phyloP scores from a whole-genome alignment of 1,140 invertebrate genomes.

The Heliothis virescens region DNA sequence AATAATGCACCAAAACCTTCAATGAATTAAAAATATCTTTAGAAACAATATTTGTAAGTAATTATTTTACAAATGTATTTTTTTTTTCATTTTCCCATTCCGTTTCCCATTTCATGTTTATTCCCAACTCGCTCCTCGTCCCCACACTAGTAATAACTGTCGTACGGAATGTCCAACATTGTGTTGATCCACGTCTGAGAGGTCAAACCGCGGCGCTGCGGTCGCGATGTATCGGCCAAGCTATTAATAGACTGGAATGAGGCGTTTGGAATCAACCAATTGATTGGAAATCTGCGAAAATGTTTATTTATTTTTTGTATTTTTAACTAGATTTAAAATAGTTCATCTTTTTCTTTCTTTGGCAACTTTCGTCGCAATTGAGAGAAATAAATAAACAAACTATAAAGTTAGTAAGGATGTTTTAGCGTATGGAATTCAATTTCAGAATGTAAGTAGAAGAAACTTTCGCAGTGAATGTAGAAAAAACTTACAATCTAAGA shows the following conservation, averaged over 20 bases:
- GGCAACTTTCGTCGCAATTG: too few relatives aligned
- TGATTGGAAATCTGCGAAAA: slow-evolving; percentile 31
- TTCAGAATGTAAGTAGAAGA: too few relatives aligned
- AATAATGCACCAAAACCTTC: too few relatives aligned
- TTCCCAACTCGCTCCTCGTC: neutral
- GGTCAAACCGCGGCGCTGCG: slow-evolving; percentile 44
- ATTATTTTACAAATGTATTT: neutral
- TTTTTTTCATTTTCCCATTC: neutral
- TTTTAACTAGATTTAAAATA: too few relatives aligned
- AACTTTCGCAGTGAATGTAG: too few relatives aligned
- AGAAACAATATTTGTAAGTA: too few relatives aligned
- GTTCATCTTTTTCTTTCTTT: too few relatives aligned
- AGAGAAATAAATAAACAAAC: too few relatives aligned
- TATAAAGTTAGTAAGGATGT: too few relatives aligned
- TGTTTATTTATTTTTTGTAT: neutral
- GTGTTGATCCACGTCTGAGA: slow-evolving; percentile 35
- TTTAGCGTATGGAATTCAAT: too few relatives aligned
- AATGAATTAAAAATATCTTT: too few relatives aligned
- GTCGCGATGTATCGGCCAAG: slow-evolving; percentile 25
- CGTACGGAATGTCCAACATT: slow-evolving; percentile 32
- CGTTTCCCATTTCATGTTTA: neutral
- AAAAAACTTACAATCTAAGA: neutral
- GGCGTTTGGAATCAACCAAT: slow-evolving; percentile 36
- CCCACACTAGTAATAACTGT: neutral
- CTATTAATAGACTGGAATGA: slow-evolving; percentile 39